A percentile compares a stretch with the other conserved stretches of the same genome.
These are phyloP conservation scores for Platycercus adscitus DNA, from an alignment of 2,113 vertebrate genomes.

Conservation along the genomic window DNA sequence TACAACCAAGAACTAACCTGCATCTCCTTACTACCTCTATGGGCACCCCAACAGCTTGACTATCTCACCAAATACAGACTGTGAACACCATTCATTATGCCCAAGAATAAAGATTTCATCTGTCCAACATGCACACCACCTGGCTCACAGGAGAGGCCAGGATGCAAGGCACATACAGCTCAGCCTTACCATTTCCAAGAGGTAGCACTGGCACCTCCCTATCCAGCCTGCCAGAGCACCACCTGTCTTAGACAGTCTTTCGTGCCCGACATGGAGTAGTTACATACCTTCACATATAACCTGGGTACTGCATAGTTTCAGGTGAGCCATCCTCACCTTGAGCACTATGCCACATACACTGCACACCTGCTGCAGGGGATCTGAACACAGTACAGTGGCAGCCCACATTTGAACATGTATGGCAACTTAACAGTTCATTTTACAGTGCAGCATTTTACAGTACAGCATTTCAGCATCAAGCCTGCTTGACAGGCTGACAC, in stretches of 20 bases:
- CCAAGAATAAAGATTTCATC: neutral
- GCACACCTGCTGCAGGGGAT: neutral
- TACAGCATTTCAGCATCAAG: neutral
- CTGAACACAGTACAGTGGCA: neutral
- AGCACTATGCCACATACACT: neutral
- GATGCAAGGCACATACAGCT: neutral
- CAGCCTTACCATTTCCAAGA: neutral
- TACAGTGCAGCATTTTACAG: neutral
- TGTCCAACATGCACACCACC: rapidly evolving
- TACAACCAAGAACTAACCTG: neutral
- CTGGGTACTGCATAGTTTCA: neutral
- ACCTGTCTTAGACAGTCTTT: neutral
- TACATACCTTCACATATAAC: neutral
- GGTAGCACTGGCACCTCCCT: neutral
- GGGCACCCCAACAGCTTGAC: neutral
- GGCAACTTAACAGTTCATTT: neutral
- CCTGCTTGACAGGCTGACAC: neutral
- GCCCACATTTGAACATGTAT: neutral
- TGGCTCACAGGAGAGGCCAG: neutral
- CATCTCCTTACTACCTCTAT: neutral
- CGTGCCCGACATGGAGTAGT: rapidly evolving
- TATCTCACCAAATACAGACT: neutral
- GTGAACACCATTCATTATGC: neutral
- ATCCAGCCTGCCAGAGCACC: neutral
- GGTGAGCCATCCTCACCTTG: neutral